These are phyloP conservation scores for Thaumatotibia leucotreta DNA, from an alignment of 1,140 invertebrate species.

Conservation along the genomic window DNA sequence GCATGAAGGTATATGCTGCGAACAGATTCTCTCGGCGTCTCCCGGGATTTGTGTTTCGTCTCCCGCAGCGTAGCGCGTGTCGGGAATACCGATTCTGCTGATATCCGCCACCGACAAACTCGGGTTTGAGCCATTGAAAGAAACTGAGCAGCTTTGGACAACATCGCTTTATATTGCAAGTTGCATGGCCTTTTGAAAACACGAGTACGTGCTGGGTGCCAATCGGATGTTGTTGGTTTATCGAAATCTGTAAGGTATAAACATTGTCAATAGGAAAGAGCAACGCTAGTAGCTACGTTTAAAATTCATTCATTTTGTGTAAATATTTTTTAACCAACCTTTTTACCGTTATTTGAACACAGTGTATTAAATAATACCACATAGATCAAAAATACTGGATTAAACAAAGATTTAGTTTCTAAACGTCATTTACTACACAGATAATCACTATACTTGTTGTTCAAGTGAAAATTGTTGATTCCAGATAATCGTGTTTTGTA, in stretches of 20 bases:
- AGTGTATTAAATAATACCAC: too few relatives aligned
- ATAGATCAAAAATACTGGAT: too few relatives aligned
- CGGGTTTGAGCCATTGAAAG: conserved; percentile 28
- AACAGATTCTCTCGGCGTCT: conserved; percentile 52
- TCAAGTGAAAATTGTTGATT: not conserved
- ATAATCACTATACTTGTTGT: not conserved
- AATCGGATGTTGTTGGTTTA: not conserved
- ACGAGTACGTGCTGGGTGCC: not conserved
- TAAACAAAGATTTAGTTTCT: too few relatives aligned
- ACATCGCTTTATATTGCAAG: not conserved
- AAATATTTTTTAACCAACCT: too few relatives aligned
- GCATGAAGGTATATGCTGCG: conserved; percentile 47
- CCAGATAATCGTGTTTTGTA: not conserved
- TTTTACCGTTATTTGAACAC: too few relatives aligned
- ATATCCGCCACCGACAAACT: conserved; percentile 22
- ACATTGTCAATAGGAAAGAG: too few relatives aligned
- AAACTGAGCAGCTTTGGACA: conserved; percentile 18
- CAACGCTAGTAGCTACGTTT: too few relatives aligned
- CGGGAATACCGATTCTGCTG: conserved; percentile 41
- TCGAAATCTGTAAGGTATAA: not conserved
- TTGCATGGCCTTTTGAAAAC: not conserved
- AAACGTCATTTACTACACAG: not conserved
- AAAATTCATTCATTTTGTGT: too few relatives aligned
- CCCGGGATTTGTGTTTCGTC: conserved; percentile 58
- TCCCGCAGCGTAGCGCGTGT: conserved; percentile 47